Conservation (phyloP, 1,140 invertebrate genomes). For the Dysdera silvatica region DNA sequence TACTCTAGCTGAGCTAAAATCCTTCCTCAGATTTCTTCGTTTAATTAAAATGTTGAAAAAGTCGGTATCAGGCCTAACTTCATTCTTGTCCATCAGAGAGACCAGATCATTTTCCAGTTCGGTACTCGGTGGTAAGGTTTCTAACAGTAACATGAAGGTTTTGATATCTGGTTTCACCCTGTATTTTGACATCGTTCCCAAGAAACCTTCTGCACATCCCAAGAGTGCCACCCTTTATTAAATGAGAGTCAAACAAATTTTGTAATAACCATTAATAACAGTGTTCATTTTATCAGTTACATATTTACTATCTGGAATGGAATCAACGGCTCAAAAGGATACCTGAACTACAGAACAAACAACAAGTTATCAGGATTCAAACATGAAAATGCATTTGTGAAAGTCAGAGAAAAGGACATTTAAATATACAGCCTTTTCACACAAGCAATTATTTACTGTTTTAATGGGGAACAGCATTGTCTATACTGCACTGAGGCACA, state of each 20-base stretch:
- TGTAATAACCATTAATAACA: no score
- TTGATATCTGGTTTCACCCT: slow-evolving; percentile 63
- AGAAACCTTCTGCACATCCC: slow-evolving; percentile 65
- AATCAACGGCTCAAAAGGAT: no score
- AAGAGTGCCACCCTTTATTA: slow-evolving; percentile 59
- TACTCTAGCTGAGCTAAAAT: slow-evolving; percentile 60
- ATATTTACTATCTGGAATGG: no score
- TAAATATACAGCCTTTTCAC: no score
- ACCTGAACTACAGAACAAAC: no score
- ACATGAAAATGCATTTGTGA: no score
- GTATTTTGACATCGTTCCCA: slow-evolving; percentile 60
- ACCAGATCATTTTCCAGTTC: slow-evolving; percentile 60
- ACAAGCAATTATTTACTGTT: no score
- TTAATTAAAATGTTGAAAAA: slow-evolving; percentile 83
- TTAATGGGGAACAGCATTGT: no score
- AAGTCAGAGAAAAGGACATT: no score
- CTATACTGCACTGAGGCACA: no score
- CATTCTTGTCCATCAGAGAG: slow-evolving; percentile 50
- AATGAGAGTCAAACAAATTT: neutral
- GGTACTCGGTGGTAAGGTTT: slow-evolving; percentile 57
- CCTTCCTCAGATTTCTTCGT: slow-evolving; percentile 57
- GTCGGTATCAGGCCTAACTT: slow-evolving; percentile 61
- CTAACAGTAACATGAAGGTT: slow-evolving; percentile 66
- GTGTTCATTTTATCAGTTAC: no score
- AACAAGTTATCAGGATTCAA: no score